Evolutionary conservation across 2,797 vertebrate species (phyloP), one percentile per base, ranked within the genome.

Genomic region (Craterocephalus amniculus): DNA sequence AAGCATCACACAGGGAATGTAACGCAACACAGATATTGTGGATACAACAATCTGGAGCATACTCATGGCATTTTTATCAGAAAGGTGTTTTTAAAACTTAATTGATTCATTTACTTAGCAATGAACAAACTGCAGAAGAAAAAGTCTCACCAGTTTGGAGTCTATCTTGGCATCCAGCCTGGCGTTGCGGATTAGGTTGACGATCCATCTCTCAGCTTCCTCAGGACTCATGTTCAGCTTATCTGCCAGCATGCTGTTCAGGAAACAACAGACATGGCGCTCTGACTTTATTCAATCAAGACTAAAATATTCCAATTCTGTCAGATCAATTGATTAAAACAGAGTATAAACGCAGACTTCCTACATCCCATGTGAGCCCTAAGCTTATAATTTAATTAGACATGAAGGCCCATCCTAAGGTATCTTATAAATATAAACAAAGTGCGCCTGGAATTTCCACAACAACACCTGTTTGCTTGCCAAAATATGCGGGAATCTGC

Each of bases 201-300:
- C 97, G 83, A 99, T 99, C 98, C 98, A 99, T 73, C 97, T 93
- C 92, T 99, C 98, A 0, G 98, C 98, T 92, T 99, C 98, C 93
- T 98, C 97, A 0, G 98, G 97, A 73, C 95, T 97, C 98, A 99
- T 99, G 81, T 99, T 98, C 85, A 99, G 91, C 83, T 99, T 99
- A 94, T 99, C 97, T 82, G 97, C 97, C 92, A 99, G 93, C 97
- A 98, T 98, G 90, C 97, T 99, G 88, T 31, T 55, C 11, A 51
- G 60, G n/a, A 27, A 31, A 63, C 27, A 79, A 31, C 36, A 74
- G 9, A 75, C 29, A 51, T 48, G 16, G 27, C 11, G 22, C 51
- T 76, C 7, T 29, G 51, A 72, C 52, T 35, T 63, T 62, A 14
- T 60, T 60, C 29, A 27, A 57, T 31, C 26, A 18, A 27, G 51